A percentile compares a stretch with the other conserved stretches of the same genome.
Evolutionary conservation across 30 jellyfish, hydroid and myxozoan genomes (phyloP).

Genomic region (Pseudorhiza aurosa): DNA sequence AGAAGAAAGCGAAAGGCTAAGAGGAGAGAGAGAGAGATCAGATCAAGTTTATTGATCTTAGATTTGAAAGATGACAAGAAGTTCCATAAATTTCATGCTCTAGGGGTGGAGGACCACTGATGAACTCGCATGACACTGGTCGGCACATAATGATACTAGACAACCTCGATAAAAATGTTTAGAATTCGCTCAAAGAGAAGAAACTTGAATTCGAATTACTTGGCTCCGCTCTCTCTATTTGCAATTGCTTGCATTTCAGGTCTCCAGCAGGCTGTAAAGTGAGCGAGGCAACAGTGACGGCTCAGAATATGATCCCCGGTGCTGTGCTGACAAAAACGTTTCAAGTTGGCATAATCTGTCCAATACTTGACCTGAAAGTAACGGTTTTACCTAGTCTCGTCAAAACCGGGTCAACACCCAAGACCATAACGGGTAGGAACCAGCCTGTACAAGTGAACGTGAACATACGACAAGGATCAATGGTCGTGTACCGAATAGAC

Average conservation of each 20-base stretch:
- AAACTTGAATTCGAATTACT: no score
- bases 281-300: conserved; percentile 17
- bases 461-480: conserved; percentile 27
- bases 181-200: no score
- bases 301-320: conserved; percentile 20
- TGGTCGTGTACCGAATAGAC: conserved; percentile 19
- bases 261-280: conserved; percentile 17
- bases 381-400: background rate
- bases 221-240: background rate
- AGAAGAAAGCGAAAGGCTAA: no score
- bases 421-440: background rate
- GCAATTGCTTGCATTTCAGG: background rate
- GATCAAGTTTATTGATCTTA: no score
- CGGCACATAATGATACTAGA: no score
- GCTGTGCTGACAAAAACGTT: conserved; percentile 1
- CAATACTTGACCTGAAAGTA: conserved; percentile 17
- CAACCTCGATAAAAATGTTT: no score
- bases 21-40: no score
- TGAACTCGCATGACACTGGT: no score
- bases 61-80: no score
- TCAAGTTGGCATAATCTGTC: conserved; percentile 36
- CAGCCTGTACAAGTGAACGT: conserved; percentile 2
- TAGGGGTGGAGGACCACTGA: no score
- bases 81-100: no score
- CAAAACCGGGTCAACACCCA: background rate